These are phyloP conservation scores for Adelphocoris suturalis DNA, from an alignment of 2,888 invertebrate species.

Conservation along the genomic window DNA sequence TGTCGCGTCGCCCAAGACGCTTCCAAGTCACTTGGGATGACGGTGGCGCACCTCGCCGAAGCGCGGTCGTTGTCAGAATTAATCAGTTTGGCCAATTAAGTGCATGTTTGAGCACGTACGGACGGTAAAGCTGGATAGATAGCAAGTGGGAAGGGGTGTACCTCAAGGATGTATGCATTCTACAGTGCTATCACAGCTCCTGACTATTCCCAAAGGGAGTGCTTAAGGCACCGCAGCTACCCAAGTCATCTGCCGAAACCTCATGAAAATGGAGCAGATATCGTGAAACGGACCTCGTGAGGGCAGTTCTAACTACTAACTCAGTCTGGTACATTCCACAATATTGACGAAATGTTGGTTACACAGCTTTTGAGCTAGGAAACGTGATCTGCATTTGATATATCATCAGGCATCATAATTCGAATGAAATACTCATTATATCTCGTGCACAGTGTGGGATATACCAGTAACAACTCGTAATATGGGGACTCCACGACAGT, in stretches of 20 bases:
- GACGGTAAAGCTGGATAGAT: background rate
- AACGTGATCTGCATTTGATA: too few relatives aligned
- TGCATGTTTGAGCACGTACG: background rate
- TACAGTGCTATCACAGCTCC: background rate
- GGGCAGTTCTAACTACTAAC: too few relatives aligned
- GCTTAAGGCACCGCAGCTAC: background rate
- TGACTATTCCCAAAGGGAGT: background rate
- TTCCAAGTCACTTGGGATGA: constrained; percentile 7
- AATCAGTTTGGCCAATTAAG: background rate
- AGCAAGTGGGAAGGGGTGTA: background rate
- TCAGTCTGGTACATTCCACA: too few relatives aligned
- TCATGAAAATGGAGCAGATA: too few relatives aligned
- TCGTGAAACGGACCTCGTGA: background rate
- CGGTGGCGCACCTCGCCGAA: background rate
- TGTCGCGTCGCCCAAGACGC: constrained; percentile 36
- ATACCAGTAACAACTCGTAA: too few relatives aligned
- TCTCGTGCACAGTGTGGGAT: too few relatives aligned
- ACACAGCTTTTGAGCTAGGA: too few relatives aligned
- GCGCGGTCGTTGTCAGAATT: constrained; percentile 35
- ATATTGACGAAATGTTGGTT: too few relatives aligned
- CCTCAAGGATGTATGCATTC: background rate
- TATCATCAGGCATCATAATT: too few relatives aligned
- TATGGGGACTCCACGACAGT: too few relatives aligned
- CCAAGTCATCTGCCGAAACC: background rate
- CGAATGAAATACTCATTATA: too few relatives aligned